A percentile compares a stretch with the other conserved stretches of the same genome.
Conservation (phyloP, 2,888 invertebrate genomes). For the Desoria tigrina region DNA sequence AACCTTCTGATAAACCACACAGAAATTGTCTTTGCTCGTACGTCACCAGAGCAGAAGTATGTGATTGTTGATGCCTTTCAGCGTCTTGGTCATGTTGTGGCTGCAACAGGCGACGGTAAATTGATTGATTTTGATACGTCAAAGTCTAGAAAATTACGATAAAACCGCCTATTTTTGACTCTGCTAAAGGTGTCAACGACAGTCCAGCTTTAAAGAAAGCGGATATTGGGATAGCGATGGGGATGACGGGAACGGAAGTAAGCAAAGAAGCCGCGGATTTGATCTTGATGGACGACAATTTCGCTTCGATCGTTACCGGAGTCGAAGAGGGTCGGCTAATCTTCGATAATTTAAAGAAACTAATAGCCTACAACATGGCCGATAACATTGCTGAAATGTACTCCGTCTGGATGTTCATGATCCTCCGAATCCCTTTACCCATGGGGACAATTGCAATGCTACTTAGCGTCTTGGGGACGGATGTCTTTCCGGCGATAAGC, state of each 20-base stretch:
- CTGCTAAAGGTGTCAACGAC: slow-evolving; percentile 59
- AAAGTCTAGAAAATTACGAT: too few relatives aligned
- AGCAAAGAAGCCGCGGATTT: slow-evolving; percentile 62
- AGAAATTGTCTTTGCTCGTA: slow-evolving; percentile 75
- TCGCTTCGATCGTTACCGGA: slow-evolving; percentile 61
- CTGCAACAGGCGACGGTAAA: slow-evolving; percentile 60
- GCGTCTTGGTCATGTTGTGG: slow-evolving; percentile 61
- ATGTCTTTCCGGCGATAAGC: slow-evolving; percentile 77
- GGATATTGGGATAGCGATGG: too few relatives aligned
- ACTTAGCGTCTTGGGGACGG: slow-evolving; percentile 61
- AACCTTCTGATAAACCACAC: slow-evolving; percentile 63
- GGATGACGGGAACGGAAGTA: slow-evolving; percentile 62
- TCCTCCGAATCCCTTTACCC: slow-evolving; percentile 59
- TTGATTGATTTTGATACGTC: too few relatives aligned
- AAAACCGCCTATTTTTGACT: too few relatives aligned
- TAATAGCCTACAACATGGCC: slow-evolving; percentile 61
- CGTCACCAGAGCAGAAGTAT: slow-evolving; percentile 69
- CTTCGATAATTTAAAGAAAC: slow-evolving; percentile 59
- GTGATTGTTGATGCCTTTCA: slow-evolving; percentile 64
- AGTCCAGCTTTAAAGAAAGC: slow-evolving; percentile 62
- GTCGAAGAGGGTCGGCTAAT: slow-evolving; percentile 58
- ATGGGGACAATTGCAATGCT: slow-evolving; percentile 61
- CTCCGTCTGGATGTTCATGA: slow-evolving; percentile 60
- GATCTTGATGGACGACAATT: slow-evolving; percentile 61
- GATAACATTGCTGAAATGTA: slow-evolving; percentile 61